Percentiles rank a stretch among this genome's conserved stretches.
Evolutionary conservation across 1,140 invertebrate species (phyloP).

Genomic region (Drosophila hydei): DNA sequence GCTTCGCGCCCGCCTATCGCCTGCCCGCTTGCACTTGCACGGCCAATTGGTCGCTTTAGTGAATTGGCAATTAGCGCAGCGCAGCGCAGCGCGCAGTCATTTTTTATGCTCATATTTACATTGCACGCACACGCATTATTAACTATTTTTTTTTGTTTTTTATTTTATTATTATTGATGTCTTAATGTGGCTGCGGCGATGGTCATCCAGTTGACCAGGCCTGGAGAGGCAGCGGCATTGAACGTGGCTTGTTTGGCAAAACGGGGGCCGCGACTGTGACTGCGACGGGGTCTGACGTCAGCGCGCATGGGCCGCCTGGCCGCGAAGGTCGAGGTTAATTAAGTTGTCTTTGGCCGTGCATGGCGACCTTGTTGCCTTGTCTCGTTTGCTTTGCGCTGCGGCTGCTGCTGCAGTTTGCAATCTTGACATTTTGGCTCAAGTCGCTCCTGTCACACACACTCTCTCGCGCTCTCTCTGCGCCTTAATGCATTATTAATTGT

Average conservation of each 20-base stretch:
- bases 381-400: slow-evolving; percentile 13
- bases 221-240: slow-evolving; percentile 23
- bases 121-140: slow-evolving; percentile 45
- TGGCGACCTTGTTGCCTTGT: slow-evolving; percentile 60
- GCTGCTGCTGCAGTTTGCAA: slow-evolving; percentile 46
- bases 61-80: slow-evolving; percentile 50
- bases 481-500: slow-evolving; percentile 76
- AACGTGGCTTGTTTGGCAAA: too few species aligned
- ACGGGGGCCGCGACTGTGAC: slow-evolving; percentile 1
- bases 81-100: slow-evolving; percentile 11
- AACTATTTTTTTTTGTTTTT: slow-evolving; percentile 34
- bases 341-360: slow-evolving; percentile 74
- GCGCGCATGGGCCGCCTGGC: slow-evolving; percentile 45
- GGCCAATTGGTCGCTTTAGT: slow-evolving; percentile 38
- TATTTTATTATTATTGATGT: slow-evolving; percentile 65
- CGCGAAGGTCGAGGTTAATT: slow-evolving; percentile 83
- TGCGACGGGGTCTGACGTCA: slow-evolving; percentile 62
- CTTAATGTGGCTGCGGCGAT: slow-evolving; percentile 70
- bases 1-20: slow-evolving; percentile 21
- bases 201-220: slow-evolving; percentile 54
- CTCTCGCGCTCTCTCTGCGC: neutral
- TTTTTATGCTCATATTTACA: slow-evolving; percentile 42
- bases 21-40: slow-evolving; percentile 35
- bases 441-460: neutral
- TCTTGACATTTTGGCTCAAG: slow-evolving; percentile 73